phyloP scores from a whole-genome alignment of 2,888 invertebrate genomes.

The Rosalia funebris region DNA sequence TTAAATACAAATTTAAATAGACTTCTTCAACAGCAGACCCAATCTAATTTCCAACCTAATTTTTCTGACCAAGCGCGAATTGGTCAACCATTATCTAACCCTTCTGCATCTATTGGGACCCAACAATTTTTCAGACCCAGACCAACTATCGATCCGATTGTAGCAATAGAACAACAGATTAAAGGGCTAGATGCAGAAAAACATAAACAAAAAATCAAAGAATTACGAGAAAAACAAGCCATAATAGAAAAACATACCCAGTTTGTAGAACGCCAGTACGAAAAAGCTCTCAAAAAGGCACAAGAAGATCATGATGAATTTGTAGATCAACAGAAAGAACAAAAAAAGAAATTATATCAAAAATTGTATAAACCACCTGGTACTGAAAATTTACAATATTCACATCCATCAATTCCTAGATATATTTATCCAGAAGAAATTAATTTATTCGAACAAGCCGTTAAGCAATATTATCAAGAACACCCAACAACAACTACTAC shows the following conservation, averaged over 20 bases:
- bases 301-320: constrained; percentile 78
- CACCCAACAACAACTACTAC: constrained; percentile 75
- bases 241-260: constrained; percentile 81
- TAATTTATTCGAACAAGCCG: constrained; percentile 72
- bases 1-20: constrained; percentile 14
- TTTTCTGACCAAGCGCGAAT: constrained; percentile 36
- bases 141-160: constrained; percentile 53
- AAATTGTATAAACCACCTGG: constrained; percentile 59
- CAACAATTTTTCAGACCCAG: constrained; percentile 46
- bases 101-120: constrained; percentile 25
- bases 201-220: constrained; percentile 74
- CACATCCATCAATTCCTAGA: constrained; percentile 60
- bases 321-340: constrained; percentile 75
- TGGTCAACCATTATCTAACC: constrained; percentile 27
- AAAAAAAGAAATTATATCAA: constrained; percentile 66
- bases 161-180: constrained; percentile 52
- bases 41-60: constrained; percentile 59
- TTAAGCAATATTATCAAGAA: constrained; percentile 74
- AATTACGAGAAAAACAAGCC: constrained; percentile 77
- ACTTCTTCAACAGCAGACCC: constrained; percentile 59
- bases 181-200: constrained; percentile 65
- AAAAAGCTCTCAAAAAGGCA: constrained; percentile 81
- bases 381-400: constrained; percentile 51
- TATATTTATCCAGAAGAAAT: constrained; percentile 73
- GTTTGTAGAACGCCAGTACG: constrained; percentile 81